These are phyloP conservation scores for Andrena trimmerana DNA, from an alignment of 2,888 invertebrate species.

Conservation along the genomic window DNA sequence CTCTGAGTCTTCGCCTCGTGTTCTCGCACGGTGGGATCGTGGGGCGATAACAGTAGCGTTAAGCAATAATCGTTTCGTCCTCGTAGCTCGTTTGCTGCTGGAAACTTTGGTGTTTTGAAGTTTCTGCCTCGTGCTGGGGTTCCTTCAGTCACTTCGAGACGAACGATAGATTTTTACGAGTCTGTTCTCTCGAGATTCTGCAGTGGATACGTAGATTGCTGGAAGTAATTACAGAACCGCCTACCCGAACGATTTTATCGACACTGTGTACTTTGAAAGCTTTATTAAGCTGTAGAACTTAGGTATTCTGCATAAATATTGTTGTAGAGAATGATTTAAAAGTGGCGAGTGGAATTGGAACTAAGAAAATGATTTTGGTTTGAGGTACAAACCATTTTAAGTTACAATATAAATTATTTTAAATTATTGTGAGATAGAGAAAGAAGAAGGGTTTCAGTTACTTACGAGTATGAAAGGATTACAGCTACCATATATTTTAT, in stretches of 20 bases:
- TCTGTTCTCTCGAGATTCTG: background rate
- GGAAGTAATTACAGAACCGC: background rate
- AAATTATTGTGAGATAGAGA: no score
- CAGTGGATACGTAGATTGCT: background rate
- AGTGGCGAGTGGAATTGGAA: no score
- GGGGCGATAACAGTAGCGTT: slow-evolving; percentile 9
- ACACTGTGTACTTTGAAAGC: no score
- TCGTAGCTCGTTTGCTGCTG: background rate
- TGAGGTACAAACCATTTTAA: no score
- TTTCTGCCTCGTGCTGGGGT: background rate
- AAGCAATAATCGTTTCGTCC: slow-evolving; percentile 37
- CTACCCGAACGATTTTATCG: background rate
- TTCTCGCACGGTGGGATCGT: background rate
- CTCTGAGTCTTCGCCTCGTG: background rate
- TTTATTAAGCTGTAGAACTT: no score
- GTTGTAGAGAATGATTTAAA: no score
- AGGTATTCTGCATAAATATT: no score
- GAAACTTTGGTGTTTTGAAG: background rate
- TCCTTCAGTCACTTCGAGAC: slow-evolving; percentile 23
- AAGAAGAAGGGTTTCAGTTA: no score
- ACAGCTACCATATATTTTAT: no score
- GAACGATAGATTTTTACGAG: slow-evolving; percentile 42
- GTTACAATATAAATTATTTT: no score
- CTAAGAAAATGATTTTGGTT: no score
- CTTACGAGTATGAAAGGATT: no score